Base-by-base conservation (phyloP, 2,113 vertebrate genomes). In the Myxocyprinus asiaticus region DNA sequence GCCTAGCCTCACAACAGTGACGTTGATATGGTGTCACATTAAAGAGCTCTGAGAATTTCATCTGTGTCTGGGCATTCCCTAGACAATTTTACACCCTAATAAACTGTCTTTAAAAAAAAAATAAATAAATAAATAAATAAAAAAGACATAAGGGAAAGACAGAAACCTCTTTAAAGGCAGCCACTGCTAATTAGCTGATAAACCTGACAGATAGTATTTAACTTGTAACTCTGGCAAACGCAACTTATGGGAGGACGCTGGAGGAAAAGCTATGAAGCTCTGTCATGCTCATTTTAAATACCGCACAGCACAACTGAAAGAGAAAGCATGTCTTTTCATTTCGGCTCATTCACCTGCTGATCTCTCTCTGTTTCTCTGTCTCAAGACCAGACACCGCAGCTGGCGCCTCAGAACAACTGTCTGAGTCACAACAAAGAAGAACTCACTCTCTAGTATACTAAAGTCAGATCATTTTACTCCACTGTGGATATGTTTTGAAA, bases 191-290 rank as follows among this genome's bases (percentile, higher is more conserved):
- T 90, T 89, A 90, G 87, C 85, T 51, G 76, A 85, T 84, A 71
- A 85, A 83, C 85, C 84, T 88, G 87, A 87, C 88, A 88, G 85
- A 87, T 84, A 85, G 78, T 84, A 86, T 87, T 89, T 87, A 87
- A 90, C 87, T 83, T 83, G 82, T 85, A 86, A 84, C 87, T 70
- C 78, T 63, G 71, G 83, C 85, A 64, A 78, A 78, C 73, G 85
- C 83, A 66, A 87, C 65, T 10, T 10, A 44, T 70, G 81, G 69
- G 56, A 83, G 86, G 88, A 85, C 44, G 79, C 67, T 45, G 80
- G 71, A 81, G 81, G 76, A 64, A 80, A 22, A 33, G 84, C 22
- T 43, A 76, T 59, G 82, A 69, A 78, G 78, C 87, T 85, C 80
- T 80, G 83, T 82, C 85, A 81, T 59, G 84, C 84, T 86, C 78